Evolutionary conservation across 2,113 vertebrate species (phyloP), one percentile per base, ranked within the genome.

Genomic region (Noturus placidus): DNA sequence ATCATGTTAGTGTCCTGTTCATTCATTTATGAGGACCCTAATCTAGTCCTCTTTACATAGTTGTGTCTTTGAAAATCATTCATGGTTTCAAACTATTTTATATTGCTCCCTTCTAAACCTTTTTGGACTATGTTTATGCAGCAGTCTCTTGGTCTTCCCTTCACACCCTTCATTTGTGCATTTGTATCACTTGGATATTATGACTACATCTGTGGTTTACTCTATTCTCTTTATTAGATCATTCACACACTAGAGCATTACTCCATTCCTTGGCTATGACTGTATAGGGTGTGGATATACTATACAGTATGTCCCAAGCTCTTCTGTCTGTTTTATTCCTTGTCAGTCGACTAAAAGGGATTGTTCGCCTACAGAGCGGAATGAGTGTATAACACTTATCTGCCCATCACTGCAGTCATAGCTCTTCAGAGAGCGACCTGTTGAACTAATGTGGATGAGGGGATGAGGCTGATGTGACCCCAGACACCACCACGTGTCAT

Each of bases 381-480:
- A 76, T 46, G 70, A 42, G 70, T n/a, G 9, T 46, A 74, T 46
- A 25, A 46, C 20, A 13, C 19, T 22, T 25, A 74, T 38, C 70
- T 74, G 19, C 8, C 70, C 38, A 46, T 74, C 38, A 74, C 35
- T 1, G 38, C 38, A 74, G 35, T 74, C 70, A 25, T 46, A 74
- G 70, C 70, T 74, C 9, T 42, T 22, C 13, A 22, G 35, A 74
- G 74, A n/a, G 74, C 5, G 25, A 52, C 46, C 42, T 52, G 14
- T 46, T 77, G 74, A 77, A 77, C 42, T 50, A 77, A 46, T 77
- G 46, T 52, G 52, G 72, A 46, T 10, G 38, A 76, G 72, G 72
- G 10, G 22, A 76, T 25, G 42, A 52, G 74, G 74, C 74, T 77
- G 74, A 77, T 2, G 5, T 52, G 46, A 52, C 42, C 74, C 42